Percentiles rank a stretch among this genome's conserved stretches.
phyloP scores from a whole-genome alignment of 2,797 vertebrate species.

The Mus spretus region DNA sequence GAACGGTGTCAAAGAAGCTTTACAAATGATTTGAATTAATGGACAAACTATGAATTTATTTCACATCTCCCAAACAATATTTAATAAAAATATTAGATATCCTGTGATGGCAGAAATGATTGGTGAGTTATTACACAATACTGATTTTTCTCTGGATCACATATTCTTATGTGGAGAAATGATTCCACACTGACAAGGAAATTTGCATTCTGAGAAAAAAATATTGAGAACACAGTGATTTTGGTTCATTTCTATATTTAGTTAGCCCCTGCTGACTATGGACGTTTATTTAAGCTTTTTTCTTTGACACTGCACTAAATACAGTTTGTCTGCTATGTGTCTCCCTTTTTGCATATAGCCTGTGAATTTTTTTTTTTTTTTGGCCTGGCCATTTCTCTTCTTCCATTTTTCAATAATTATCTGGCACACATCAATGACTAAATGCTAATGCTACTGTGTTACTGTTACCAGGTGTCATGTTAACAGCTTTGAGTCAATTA shows the following conservation, averaged over 20 bases:
- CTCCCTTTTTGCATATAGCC: background rate
- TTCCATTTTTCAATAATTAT: slow-evolving; percentile 25
- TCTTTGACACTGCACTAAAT: background rate
- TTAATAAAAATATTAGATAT: background rate
- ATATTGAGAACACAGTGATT: background rate
- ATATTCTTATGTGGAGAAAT: slow-evolving; percentile 36
- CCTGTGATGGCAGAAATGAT: background rate
- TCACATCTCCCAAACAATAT: background rate
- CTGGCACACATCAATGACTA: background rate
- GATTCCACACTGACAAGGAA: slow-evolving; percentile 6
- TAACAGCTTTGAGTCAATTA: slow-evolving; percentile 63
- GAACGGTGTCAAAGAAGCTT: background rate
- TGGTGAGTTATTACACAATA: background rate
- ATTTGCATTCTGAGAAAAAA: slow-evolving; percentile 23
- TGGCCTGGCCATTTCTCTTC: background rate
- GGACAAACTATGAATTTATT: background rate
- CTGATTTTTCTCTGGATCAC: background rate
- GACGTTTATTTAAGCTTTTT: slow-evolving; percentile 19
- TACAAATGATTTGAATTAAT: slow-evolving; percentile 6
- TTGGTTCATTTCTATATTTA: background rate
- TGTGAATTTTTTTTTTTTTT: background rate
- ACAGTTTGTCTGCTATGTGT: background rate
- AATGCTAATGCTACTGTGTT: slow-evolving; percentile 9
- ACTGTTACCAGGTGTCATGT: slow-evolving; percentile 22
- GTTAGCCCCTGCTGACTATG: background rate